Percentiles rank a stretch among this genome's conserved stretches.
phyloP scores from a whole-genome alignment of 2,113 vertebrate genomes.

The Datnioides undecimradiatus region DNA sequence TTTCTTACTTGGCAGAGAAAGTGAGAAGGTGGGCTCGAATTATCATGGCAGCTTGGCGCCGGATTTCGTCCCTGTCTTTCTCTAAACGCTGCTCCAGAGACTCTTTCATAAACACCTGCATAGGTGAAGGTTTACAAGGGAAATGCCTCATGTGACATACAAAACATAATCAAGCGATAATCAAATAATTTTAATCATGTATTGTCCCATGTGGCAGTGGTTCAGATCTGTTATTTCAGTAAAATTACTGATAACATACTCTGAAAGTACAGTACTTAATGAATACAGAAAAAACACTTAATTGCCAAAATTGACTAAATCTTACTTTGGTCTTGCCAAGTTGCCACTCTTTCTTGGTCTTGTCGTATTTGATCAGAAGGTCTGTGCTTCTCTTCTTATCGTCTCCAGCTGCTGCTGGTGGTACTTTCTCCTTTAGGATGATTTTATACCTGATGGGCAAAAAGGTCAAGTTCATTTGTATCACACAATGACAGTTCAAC shows the following conservation, averaged over 20 bases:
- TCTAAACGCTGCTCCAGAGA: constrained; percentile 91
- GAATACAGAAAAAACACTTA: too few relatives aligned
- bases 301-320: background rate
- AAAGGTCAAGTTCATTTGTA: too few relatives aligned
- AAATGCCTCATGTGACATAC: background rate
- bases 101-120: constrained; percentile 94
- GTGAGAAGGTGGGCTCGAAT: constrained; percentile 91
- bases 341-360: constrained; percentile 90
- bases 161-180: too few relatives aligned
- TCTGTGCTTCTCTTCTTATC: constrained; percentile 84
- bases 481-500: too few relatives aligned
- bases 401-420: constrained; percentile 70
- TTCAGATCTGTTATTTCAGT: too few relatives aligned
- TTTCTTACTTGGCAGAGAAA: constrained; percentile 90
- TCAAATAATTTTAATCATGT: too few relatives aligned
- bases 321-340: constrained; percentile 92
- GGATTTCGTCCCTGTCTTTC: constrained; percentile 90
- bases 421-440: constrained; percentile 82
- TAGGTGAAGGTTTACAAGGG: background rate
- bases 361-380: constrained; percentile 86
- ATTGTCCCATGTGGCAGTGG: too few relatives aligned
- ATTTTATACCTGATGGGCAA: constrained; percentile 89
- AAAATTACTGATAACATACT: too few relatives aligned
- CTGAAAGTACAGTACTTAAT: too few relatives aligned
- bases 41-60: constrained; percentile 88